phyloP scores from a whole-genome alignment of 2,797 vertebrate genomes.

The Pempheris klunzingeri region DNA sequence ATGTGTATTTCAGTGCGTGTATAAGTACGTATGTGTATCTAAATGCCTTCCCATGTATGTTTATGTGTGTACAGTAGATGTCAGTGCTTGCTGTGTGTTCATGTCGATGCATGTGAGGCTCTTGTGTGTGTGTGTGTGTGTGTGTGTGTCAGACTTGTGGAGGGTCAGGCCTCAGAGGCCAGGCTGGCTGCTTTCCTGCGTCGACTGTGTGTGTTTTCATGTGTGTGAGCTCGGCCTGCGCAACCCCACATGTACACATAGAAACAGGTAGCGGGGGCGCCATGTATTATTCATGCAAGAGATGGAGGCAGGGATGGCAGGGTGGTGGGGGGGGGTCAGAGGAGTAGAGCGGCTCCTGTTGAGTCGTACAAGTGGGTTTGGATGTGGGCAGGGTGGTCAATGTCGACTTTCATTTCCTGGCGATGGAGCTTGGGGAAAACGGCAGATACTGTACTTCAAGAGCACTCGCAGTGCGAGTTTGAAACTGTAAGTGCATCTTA shows the following conservation, averaged over 20 bases:
- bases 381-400: constrained; percentile 79
- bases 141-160: constrained; percentile 42
- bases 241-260: constrained; percentile 63
- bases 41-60: background rate
- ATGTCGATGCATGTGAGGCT: background rate
- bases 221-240: constrained; percentile 49
- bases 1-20: background rate
- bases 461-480: constrained; percentile 50
- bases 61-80: constrained; percentile 6
- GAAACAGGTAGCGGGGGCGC: constrained; percentile 76
- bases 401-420: constrained; percentile 78
- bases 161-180: constrained; percentile 75
- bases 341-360: constrained; percentile 60
- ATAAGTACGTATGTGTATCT: background rate
- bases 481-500: constrained; percentile 53
- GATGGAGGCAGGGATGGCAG: constrained; percentile 18
- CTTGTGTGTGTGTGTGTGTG: constrained; percentile 14
- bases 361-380: constrained; percentile 65
- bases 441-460: constrained; percentile 43
- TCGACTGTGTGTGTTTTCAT: constrained; percentile 35
- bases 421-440: constrained; percentile 55
- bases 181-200: constrained; percentile 66
- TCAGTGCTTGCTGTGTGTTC: constrained; percentile 7
- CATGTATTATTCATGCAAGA: constrained; percentile 78
- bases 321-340: constrained; percentile 61